These are phyloP conservation scores for Aproaerema taeniolella DNA, from an alignment of 2,888 invertebrate genomes.

Conservation along the genomic window DNA sequence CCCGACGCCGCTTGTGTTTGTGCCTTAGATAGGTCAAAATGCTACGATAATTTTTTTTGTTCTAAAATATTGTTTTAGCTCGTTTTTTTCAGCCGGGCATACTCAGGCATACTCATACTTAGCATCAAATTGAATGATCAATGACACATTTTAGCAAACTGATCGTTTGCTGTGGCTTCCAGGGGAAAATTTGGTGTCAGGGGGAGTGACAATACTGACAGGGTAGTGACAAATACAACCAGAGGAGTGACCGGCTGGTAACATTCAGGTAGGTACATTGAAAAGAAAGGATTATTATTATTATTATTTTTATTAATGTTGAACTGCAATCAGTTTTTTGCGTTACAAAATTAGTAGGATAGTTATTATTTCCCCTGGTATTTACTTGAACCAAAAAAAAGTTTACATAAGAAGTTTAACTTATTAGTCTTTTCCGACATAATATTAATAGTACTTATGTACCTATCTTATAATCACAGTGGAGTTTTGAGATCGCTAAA, in stretches of 20 bases:
- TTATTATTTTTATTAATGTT: constrained; percentile 14
- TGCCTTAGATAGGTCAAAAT: too few relatives aligned
- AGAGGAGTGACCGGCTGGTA: constrained; percentile 13
- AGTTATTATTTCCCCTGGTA: constrained; percentile 15
- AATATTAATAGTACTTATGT: constrained; percentile 1
- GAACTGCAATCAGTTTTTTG: constrained; percentile 7
- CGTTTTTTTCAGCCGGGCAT: too few relatives aligned
- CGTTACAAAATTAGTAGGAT: constrained; percentile 14
- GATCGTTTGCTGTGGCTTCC: too few relatives aligned
- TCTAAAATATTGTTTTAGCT: too few relatives aligned
- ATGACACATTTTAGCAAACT: too few relatives aligned
- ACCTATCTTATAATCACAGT: constrained; percentile 7
- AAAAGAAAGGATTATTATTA: background rate
- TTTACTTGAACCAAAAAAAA: constrained; percentile 16
- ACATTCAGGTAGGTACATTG: constrained; percentile 9
- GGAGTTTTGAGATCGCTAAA: constrained; percentile 9
- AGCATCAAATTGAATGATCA: too few relatives aligned
- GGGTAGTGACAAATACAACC: constrained; percentile 18
- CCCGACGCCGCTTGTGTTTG: too few relatives aligned
- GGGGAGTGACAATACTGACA: constrained; percentile 21
- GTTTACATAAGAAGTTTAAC: constrained; percentile 15
- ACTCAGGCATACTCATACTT: too few relatives aligned
- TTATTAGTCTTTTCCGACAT: constrained; percentile 15
- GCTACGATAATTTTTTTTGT: too few relatives aligned
- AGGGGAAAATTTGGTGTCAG: constrained; percentile 22